These are phyloP conservation scores for Alviniconcha strummeri DNA, from an alignment of 2,888 invertebrate species.

Conservation along the genomic window DNA sequence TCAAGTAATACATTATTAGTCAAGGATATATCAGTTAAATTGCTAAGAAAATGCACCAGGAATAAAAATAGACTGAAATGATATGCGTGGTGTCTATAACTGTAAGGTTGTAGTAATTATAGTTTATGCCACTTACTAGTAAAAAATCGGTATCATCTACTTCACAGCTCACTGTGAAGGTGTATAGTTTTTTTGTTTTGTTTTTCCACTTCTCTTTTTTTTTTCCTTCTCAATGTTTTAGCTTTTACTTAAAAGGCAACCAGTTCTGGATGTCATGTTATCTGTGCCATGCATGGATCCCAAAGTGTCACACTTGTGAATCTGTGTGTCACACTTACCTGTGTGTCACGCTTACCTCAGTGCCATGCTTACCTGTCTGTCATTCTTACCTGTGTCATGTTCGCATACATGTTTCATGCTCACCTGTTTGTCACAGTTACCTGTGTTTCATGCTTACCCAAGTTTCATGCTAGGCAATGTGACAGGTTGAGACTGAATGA, in stretches of 20 bases:
- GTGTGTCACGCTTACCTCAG: neutral
- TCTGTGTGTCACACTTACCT: neutral
- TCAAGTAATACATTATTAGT: too few species aligned
- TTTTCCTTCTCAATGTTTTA: neutral
- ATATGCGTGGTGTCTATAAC: neutral
- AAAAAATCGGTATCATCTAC: too few species aligned
- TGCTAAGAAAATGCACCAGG: too few species aligned
- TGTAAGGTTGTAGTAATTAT: neutral
- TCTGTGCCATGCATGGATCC: neutral
- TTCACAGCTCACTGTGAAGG: neutral
- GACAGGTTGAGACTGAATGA: constrained; percentile 4
- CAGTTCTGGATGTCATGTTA: neutral
- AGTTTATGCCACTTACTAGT: neutral
- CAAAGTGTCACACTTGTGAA: neutral
- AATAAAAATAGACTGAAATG: neutral
- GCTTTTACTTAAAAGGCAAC: neutral
- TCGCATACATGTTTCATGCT: too few species aligned
- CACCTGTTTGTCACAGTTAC: too few species aligned
- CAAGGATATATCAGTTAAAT: too few species aligned
- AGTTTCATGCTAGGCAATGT: neutral
- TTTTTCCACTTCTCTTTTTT: neutral
- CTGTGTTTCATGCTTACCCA: neutral
- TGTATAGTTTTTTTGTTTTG: neutral
- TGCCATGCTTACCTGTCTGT: neutral
- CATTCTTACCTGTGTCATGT: neutral